Percentiles rank a stretch among this genome's conserved stretches.
phyloP scores from a whole-genome alignment of 1,140 invertebrate genomes.

The Diorhabda carinulata region DNA sequence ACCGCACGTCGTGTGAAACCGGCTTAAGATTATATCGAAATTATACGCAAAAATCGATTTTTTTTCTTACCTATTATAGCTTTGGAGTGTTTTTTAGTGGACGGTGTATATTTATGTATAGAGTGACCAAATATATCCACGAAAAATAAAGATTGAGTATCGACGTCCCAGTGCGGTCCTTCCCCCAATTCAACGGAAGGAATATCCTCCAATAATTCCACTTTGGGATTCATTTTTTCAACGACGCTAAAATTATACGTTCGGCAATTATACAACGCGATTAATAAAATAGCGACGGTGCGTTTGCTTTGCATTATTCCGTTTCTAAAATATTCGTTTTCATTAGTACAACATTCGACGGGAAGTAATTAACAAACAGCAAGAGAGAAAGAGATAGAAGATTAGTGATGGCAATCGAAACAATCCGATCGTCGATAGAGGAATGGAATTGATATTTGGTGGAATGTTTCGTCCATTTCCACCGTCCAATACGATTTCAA shows the following conservation, averaged over 20 bases:
- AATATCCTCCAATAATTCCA: constrained; percentile 29
- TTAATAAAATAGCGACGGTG: constrained; percentile 20
- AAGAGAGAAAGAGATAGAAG: no score
- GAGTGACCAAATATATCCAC: constrained; percentile 61
- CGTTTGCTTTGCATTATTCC: constrained; percentile 2
- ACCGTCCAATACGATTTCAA: no score
- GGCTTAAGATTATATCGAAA: no score
- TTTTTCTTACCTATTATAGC: constrained; percentile 31
- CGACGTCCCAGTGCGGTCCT: constrained; percentile 66
- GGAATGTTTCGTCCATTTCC: no score
- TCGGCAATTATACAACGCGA: constrained; percentile 21
- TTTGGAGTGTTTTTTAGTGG: constrained; percentile 36
- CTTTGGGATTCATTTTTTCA: constrained; percentile 18
- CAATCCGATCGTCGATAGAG: no score
- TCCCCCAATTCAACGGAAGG: constrained; percentile 49
- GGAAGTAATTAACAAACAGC: no score
- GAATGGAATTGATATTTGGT: no score
- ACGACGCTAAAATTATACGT: background rate
- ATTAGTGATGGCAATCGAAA: no score
- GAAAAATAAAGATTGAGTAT: constrained; percentile 59
- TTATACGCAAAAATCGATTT: no score
- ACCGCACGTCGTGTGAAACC: no score
- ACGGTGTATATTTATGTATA: constrained; percentile 47
- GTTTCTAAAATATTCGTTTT: no score
- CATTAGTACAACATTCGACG: no score